Evolutionary conservation across 2,113 vertebrate species (phyloP).

Genomic region (Eulemur rufifrons): DNA sequence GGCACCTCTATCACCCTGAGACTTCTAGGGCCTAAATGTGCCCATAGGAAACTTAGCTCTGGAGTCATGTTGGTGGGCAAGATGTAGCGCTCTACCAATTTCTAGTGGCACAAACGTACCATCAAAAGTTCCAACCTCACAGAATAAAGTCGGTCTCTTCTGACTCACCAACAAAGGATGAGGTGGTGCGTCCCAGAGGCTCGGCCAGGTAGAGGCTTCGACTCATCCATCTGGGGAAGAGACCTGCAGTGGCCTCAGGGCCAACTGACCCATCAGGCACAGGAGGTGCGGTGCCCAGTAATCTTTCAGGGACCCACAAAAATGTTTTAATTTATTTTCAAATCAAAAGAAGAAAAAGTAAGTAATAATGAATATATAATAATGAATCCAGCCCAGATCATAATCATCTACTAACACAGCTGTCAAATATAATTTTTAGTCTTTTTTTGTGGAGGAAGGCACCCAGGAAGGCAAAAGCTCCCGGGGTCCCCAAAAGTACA

Average conservation of each 20-base stretch:
- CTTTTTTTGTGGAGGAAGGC: background rate
- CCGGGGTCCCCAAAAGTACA: background rate
- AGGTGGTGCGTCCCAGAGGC: background rate
- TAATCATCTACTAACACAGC: background rate
- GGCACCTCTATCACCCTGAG: background rate
- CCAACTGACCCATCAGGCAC: rapidly evolving
- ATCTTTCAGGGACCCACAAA: background rate
- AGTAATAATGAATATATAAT: background rate
- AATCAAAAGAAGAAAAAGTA: background rate
- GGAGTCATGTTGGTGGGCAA: background rate
- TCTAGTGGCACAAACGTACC: background rate
- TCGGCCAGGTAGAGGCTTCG: background rate
- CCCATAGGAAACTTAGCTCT: background rate
- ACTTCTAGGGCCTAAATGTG: background rate
- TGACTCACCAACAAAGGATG: rapidly evolving
- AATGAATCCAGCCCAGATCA: background rate
- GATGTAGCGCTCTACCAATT: background rate
- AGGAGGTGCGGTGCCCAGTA: rapidly evolving
- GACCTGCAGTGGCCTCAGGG: rapidly evolving
- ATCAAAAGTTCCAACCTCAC: background rate
- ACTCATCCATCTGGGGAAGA: background rate
- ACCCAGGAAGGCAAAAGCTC: background rate
- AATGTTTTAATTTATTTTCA: background rate
- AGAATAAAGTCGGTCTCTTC: background rate
- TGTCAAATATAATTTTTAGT: background rate